phyloP scores from a whole-genome alignment of 2,888 invertebrate genomes.

The Melangyna quadrimaculata region DNA sequence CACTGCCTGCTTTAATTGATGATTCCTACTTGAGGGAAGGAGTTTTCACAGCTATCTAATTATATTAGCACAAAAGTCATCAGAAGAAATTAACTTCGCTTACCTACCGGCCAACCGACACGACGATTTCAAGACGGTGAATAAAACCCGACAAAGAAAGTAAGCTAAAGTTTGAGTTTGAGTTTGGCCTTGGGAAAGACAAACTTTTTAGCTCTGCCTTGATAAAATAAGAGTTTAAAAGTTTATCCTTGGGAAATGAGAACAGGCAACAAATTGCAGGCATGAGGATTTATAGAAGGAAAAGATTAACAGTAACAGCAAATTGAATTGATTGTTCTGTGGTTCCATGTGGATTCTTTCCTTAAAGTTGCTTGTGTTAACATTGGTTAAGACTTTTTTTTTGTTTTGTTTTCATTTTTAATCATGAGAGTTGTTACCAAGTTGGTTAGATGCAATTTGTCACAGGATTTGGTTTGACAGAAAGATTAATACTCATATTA shows the following conservation, averaged over 20 bases:
- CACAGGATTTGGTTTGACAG: constrained; percentile 1
- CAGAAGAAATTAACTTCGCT: constrained; percentile 39
- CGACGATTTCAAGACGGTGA: not conserved
- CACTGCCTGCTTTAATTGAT: constrained; percentile 33
- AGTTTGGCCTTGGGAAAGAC: not conserved
- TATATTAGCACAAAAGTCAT: constrained; percentile 40
- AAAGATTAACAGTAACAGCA: constrained; percentile 46
- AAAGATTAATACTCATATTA: not conserved
- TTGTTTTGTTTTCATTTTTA: not conserved
- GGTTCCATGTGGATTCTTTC: constrained; percentile 32
- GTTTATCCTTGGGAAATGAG: not conserved
- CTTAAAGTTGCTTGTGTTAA: constrained; percentile 33
- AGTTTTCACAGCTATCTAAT: constrained; percentile 30
- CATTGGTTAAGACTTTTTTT: constrained; percentile 1
- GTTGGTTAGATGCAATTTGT: not conserved
- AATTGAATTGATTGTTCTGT: constrained; percentile 47
- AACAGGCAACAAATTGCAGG: constrained; percentile 31
- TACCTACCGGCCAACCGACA: constrained; percentile 16
- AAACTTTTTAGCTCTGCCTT: not conserved
- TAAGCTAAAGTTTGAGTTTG: not conserved
- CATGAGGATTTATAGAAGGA: constrained; percentile 31
- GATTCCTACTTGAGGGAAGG: constrained; percentile 27
- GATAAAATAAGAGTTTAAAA: constrained; percentile 11
- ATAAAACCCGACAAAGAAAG: not conserved
- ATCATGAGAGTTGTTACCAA: not conserved